Conservation (phyloP, 2,797 vertebrate species). For the Channa striata region DNA sequence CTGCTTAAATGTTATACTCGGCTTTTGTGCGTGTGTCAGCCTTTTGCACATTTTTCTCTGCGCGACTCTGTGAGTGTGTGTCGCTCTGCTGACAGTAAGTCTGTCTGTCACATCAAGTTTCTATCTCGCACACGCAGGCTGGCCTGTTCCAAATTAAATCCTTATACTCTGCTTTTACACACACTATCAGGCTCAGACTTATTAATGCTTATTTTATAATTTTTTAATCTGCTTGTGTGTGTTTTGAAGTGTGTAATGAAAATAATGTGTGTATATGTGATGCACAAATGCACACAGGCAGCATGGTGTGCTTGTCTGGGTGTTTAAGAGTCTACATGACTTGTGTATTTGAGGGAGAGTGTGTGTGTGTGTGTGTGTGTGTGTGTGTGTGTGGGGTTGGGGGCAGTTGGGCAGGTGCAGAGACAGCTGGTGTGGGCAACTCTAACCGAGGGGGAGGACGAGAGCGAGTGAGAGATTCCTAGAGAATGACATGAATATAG, state of each 20-base stretch:
- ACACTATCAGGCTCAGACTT: constrained; percentile 43
- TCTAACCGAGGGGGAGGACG: constrained; percentile 74
- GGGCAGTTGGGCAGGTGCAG: constrained; percentile 84
- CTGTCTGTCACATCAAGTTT: constrained; percentile 63
- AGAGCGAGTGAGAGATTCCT: constrained; percentile 62
- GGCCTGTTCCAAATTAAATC: constrained; percentile 52
- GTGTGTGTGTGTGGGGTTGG: constrained; percentile 45
- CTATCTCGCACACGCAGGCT: constrained; percentile 66
- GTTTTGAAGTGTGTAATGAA: constrained; percentile 13
- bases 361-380: constrained; percentile 33
- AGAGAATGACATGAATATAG: constrained; percentile 69
- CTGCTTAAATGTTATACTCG: neutral
- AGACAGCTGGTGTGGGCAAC: constrained; percentile 85
- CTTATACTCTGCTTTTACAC: constrained; percentile 17
- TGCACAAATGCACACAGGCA: constrained; percentile 45
- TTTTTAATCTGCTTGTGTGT: constrained; percentile 61
- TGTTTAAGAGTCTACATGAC: constrained; percentile 38
- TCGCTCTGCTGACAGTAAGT: constrained; percentile 65
- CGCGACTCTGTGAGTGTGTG: neutral
- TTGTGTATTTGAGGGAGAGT: constrained; percentile 10
- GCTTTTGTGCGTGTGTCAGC: constrained; percentile 11
- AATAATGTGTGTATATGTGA: constrained; percentile 31
- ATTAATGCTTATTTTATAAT: constrained; percentile 59
- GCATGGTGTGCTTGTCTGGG: constrained; percentile 50
- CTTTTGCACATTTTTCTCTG: constrained; percentile 11